These are phyloP conservation scores for Galemys pyrenaicus DNA, from an alignment of 2,113 vertebrate genomes.

Conservation along the genomic window DNA sequence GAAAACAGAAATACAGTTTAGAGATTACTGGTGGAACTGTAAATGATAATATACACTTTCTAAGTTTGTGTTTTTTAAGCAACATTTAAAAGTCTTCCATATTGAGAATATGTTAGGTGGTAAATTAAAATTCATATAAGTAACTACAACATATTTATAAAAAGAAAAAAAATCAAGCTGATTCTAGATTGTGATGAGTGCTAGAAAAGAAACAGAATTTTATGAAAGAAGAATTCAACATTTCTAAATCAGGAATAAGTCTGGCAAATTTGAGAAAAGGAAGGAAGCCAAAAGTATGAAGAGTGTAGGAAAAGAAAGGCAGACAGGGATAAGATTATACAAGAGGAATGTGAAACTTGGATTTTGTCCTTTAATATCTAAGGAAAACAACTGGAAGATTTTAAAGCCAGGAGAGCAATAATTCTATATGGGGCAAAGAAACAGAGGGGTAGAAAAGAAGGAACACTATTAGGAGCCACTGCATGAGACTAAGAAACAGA, in stretches of 20 bases:
- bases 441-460: neutral
- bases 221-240: neutral
- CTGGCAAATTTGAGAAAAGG: neutral
- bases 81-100: neutral
- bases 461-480: neutral
- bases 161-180: neutral
- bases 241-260: neutral
- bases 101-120: neutral
- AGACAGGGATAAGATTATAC: neutral
- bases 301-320: neutral
- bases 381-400: neutral
- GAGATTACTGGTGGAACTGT: neutral
- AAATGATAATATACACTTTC: neutral
- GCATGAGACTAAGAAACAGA: neutral
- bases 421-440: neutral
- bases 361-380: neutral
- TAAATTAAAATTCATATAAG: neutral
- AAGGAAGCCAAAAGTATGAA: neutral
- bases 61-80: neutral
- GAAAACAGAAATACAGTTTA: conserved; percentile 65
- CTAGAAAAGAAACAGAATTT: neutral
- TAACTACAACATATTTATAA: neutral
- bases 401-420: neutral
- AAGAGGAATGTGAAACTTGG: neutral
- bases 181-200: neutral